These are phyloP conservation scores for Lepus townsendii DNA, from an alignment of 2,797 vertebrate genomes.

Conservation along the genomic window DNA sequence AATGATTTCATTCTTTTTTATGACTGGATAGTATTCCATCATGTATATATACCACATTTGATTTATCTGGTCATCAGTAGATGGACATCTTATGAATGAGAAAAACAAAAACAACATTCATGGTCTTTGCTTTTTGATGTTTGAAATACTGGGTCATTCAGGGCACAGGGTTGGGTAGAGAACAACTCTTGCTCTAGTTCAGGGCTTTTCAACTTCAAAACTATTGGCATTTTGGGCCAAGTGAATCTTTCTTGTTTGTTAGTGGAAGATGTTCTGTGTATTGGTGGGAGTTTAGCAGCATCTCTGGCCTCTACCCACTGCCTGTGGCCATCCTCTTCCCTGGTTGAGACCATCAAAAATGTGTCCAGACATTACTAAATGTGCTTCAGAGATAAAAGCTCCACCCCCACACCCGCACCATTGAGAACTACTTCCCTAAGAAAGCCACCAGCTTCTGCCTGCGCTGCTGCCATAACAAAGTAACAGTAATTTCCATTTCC, in stretches of 20 bases:
- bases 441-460: background rate
- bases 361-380: background rate
- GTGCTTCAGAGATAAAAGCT: background rate
- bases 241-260: background rate
- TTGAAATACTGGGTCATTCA: background rate
- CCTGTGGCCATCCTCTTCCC: background rate
- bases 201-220: background rate
- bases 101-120: background rate
- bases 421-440: background rate
- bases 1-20: no score
- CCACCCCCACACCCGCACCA: background rate
- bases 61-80: no score
- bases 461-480: background rate
- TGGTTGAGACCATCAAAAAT: background rate
- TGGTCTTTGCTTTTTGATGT: constrained; percentile 1
- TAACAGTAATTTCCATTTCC: background rate
- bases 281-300: background rate
- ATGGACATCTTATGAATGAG: background rate
- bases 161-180: background rate
- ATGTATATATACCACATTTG: no score
- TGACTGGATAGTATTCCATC: no score
- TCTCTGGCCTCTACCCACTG: background rate
- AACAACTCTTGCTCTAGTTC: background rate
- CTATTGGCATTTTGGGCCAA: background rate
- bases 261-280: background rate